Evolutionary conservation across 2,797 vertebrate species (phyloP), one percentile per base, ranked within the genome.

Genomic region (Cynopterus sphinx): DNA sequence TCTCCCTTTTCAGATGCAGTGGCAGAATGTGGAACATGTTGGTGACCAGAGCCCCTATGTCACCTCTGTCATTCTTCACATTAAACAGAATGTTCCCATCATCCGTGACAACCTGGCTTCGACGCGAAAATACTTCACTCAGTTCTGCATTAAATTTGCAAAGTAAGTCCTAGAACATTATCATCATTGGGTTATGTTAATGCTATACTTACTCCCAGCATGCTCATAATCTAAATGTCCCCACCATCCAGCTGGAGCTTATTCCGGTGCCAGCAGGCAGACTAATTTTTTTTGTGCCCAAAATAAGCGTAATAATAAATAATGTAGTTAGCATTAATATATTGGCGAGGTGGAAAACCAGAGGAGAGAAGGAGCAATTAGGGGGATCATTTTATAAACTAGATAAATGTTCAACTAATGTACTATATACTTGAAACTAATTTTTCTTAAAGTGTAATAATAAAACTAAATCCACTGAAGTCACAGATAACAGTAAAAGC

Each of bases 91-190:
- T 0, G 99, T 99, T 92, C 99, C 99, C 21, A 99, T 99, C 98
- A 99, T 99, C 98, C 99, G 99, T 2, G 99, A 99, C 98, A 99
- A 99, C 97, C 98, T 99, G 97, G 99, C 99, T 83, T 99, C 99
- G 85, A 99, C 99, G 0, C 99, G 99, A 71, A 99, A 99, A 98
- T 99, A 99, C 98, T 99, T 99, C 98, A 99, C 99, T 8, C 99
- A 99, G 97, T 99, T 99, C 99, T 99, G 99, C 98, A 99, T 99
- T 92, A 99, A 99, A 96, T 99, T 99, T 98, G 99, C 99, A 75
- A 99, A 99, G 99, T 99, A 97, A 98, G 99, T 98, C 51, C 78
- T 67, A 41, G 61, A 49, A 13, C 26, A 3, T 79, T 73, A 13
- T 59, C 28, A 16, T 55, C 88, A 28, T 4, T 67, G 49, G 33